Evolutionary conservation across 1,140 invertebrate genomes (phyloP).

Genomic region (Eriosoma lanigerum): DNA sequence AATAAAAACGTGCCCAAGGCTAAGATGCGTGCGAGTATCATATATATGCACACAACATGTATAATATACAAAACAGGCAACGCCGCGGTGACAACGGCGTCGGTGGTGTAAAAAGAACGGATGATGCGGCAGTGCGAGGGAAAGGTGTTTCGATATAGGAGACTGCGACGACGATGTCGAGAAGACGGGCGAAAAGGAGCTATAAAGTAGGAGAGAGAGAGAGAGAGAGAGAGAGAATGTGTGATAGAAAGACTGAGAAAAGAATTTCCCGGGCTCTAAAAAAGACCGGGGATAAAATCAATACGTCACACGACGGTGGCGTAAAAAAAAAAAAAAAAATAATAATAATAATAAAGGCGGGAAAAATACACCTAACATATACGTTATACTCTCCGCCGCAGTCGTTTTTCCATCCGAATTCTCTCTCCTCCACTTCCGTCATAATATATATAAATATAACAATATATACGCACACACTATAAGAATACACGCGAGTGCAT

Average conservation of each 20-base stretch:
- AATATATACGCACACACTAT: not conserved
- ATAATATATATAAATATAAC: not conserved
- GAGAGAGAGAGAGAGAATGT: too few relatives aligned
- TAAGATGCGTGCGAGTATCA: too few relatives aligned
- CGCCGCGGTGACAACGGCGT: slow-evolving; percentile 30
- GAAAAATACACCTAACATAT: slow-evolving; percentile 1
- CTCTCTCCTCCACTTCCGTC: not conserved
- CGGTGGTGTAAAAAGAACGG: not conserved
- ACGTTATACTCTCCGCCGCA: not conserved
- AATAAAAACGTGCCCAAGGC: not conserved
- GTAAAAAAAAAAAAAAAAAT: not conserved
- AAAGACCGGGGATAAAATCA: slow-evolving; percentile 48
- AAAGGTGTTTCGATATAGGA: slow-evolving; percentile 27
- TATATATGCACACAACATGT: not conserved
- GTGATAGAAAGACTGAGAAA: not conserved
- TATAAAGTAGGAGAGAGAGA: not conserved
- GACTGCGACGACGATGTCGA: not conserved
- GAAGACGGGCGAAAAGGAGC: too few relatives aligned
- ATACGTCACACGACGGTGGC: slow-evolving; percentile 47
- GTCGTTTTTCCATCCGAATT: not conserved
- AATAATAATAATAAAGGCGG: not conserved
- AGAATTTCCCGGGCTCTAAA: slow-evolving; percentile 51
- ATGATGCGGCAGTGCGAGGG: not conserved
- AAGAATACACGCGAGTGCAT: not conserved
- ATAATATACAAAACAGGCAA: slow-evolving; percentile 34